phyloP scores from a whole-genome alignment of 2,888 invertebrate species.

The Linhomoeus sp. region DNA sequence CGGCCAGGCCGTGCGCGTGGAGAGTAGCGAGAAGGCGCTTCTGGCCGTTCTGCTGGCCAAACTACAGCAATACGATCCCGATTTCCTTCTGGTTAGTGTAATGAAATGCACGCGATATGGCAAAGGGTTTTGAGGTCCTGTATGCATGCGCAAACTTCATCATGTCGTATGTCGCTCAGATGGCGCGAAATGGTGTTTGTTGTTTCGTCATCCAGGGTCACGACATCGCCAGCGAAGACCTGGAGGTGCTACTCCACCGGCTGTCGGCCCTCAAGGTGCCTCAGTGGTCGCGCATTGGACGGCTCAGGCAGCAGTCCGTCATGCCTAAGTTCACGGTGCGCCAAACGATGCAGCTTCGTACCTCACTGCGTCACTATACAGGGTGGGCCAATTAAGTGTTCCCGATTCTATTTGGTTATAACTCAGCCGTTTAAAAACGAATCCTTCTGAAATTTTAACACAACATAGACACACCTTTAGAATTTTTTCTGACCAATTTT shows the following conservation, averaged over 20 bases:
- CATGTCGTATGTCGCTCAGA: not conserved
- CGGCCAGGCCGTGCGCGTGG: slow-evolving; percentile 45
- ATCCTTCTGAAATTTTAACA: too few relatives aligned
- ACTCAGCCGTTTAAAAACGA: too few relatives aligned
- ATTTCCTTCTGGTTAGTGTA: slow-evolving; percentile 50
- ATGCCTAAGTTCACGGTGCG: slow-evolving; percentile 13
- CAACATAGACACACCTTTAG: too few relatives aligned
- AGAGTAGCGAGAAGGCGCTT: slow-evolving; percentile 62
- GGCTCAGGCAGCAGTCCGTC: slow-evolving; percentile 46
- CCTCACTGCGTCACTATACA: too few relatives aligned
- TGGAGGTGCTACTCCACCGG: slow-evolving; percentile 69
- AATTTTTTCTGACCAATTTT: too few relatives aligned
- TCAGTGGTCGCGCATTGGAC: slow-evolving; percentile 73
- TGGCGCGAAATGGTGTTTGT: not conserved
- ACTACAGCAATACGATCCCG: slow-evolving; percentile 70
- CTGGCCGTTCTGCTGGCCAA: slow-evolving; percentile 65
- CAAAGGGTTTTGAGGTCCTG: not conserved
- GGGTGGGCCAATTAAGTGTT: too few relatives aligned
- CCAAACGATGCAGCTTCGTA: too few relatives aligned
- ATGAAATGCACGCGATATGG: not conserved
- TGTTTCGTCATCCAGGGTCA: slow-evolving; percentile 44
- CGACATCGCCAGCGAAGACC: slow-evolving; percentile 68
- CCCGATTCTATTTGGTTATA: too few relatives aligned
- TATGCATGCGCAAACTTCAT: not conserved
- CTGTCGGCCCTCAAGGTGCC: slow-evolving; percentile 49